Conservation (phyloP, 2,113 vertebrate genomes). For the Conger conger region DNA sequence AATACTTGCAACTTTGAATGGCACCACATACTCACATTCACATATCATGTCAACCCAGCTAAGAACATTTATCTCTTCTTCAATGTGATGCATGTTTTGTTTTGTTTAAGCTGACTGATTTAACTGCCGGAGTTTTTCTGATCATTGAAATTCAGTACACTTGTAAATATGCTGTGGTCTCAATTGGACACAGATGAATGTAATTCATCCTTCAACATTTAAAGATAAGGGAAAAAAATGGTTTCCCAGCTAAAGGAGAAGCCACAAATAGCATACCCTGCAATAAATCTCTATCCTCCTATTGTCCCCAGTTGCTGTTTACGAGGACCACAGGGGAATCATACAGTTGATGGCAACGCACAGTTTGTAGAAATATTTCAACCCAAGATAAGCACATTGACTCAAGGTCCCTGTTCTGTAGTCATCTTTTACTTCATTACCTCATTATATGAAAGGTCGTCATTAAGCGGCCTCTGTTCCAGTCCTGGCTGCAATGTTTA, state of each 20-base stretch:
- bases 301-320: slow-evolving; percentile 40
- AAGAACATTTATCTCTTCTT: not conserved
- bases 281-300: slow-evolving; percentile 54
- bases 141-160: slow-evolving; percentile 12
- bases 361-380: slow-evolving; percentile 35
- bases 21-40: not conserved
- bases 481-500: slow-evolving; percentile 50
- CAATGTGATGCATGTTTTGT: not conserved
- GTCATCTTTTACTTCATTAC: slow-evolving; percentile 50
- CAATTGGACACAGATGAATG: slow-evolving; percentile 11
- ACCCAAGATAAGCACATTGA: slow-evolving; percentile 46
- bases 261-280: slow-evolving; percentile 36
- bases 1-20: not conserved
- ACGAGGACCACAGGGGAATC: slow-evolving; percentile 50
- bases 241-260: slow-evolving; percentile 47
- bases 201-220: not conserved
- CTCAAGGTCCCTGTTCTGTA: slow-evolving; percentile 45
- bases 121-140: not conserved
- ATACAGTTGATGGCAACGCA: slow-evolving; percentile 46
- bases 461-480: slow-evolving; percentile 51
- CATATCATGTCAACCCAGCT: not conserved
- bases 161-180: slow-evolving; percentile 15
- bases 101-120: slow-evolving; percentile 7
- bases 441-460: slow-evolving; percentile 62
- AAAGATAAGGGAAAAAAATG: slow-evolving; percentile 28